Conservation (phyloP, 1,140 invertebrate species). For the Bombus superbus region DNA sequence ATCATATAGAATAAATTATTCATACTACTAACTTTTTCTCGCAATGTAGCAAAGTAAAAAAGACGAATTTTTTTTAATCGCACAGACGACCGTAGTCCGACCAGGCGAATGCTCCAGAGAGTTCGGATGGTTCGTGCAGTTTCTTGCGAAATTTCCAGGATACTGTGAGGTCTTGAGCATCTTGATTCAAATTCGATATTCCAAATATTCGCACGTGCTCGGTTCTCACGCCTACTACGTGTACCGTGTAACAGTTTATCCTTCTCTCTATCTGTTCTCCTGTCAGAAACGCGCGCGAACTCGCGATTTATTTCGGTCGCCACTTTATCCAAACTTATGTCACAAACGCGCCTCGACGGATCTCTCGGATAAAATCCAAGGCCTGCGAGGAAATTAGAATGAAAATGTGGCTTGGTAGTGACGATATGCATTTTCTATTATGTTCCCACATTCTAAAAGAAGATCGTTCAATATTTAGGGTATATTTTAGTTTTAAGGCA, state of each 20-base stretch:
- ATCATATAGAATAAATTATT: no score
- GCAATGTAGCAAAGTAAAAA: no score
- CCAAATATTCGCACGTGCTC: constrained; percentile 44
- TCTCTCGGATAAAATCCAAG: neutral
- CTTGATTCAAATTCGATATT: constrained; percentile 46
- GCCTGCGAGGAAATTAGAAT: neutral
- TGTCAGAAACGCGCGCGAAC: neutral
- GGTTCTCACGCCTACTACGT: constrained; percentile 32
- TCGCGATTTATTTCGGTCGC: constrained; percentile 35
- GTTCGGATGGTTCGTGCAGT: constrained; percentile 20
- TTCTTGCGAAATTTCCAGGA: constrained; percentile 42
- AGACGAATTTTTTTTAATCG: neutral
- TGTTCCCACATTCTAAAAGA: no score
- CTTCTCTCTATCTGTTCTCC: neutral
- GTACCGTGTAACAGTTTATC: neutral
- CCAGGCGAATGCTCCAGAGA: neutral
- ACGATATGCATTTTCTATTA: neutral
- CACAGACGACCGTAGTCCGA: neutral
- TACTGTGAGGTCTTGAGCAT: constrained; percentile 10
- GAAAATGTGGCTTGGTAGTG: neutral
- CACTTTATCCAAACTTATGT: constrained; percentile 36
- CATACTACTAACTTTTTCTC: no score
- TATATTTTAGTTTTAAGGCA: no score
- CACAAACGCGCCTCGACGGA: neutral
- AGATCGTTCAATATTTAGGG: no score